These are phyloP conservation scores for Artemia sp. DNA, from an alignment of 2,888 invertebrate species.

Conservation along the genomic window DNA sequence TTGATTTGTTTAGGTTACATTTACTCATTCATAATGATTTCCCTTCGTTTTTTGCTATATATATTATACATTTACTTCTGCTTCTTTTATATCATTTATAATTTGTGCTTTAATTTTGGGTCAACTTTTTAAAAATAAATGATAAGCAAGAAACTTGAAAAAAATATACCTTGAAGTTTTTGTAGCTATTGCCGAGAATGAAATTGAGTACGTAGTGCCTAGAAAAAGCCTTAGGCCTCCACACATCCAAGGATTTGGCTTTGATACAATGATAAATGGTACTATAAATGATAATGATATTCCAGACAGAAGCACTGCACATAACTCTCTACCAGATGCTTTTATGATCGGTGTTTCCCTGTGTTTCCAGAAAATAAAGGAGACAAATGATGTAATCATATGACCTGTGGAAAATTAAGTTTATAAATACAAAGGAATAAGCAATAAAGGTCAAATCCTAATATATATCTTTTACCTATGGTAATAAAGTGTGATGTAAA, in stretches of 20 bases:
- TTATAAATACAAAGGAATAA: too few relatives aligned
- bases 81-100: too few relatives aligned
- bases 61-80: too few relatives aligned
- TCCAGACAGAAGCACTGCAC: constrained; percentile 36
- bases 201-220: constrained; percentile 39
- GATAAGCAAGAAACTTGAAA: not conserved
- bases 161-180: constrained; percentile 34
- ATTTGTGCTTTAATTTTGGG: too few relatives aligned
- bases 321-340: constrained; percentile 40
- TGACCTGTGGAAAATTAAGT: constrained; percentile 31
- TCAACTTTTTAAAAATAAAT: too few relatives aligned
- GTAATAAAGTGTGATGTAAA: too few relatives aligned
- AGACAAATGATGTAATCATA: constrained; percentile 34
- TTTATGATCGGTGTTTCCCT: constrained; percentile 40
- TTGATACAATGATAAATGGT: constrained; percentile 38
- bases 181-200: constrained; percentile 40
- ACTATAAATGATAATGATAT: constrained; percentile 37
- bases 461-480: too few relatives aligned
- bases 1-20: too few relatives aligned
- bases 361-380: constrained; percentile 37
- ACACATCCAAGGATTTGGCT: constrained; percentile 36
- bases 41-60: too few relatives aligned
- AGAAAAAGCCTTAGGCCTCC: constrained; percentile 38
- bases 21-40: too few relatives aligned
- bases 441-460: too few relatives aligned